phyloP scores from a whole-genome alignment of 2,113 vertebrate genomes.

The Morone chrysops region DNA sequence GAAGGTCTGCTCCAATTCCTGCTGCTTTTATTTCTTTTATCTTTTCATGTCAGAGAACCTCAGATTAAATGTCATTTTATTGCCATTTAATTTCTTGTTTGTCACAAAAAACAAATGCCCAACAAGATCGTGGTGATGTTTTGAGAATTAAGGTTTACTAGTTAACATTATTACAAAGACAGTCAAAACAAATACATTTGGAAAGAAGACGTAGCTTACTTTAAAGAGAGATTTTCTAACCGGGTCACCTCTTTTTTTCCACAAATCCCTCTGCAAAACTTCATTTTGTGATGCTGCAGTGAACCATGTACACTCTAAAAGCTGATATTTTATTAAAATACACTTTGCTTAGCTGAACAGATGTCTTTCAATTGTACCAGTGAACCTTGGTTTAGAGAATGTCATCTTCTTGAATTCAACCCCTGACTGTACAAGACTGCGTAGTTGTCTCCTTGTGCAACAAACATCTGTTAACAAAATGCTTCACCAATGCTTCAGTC shows the following conservation, averaged over 20 bases:
- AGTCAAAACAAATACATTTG: neutral
- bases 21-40: neutral
- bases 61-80: neutral
- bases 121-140: neutral
- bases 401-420: neutral
- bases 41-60: neutral
- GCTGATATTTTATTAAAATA: slow-evolving; percentile 26
- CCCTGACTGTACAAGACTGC: neutral
- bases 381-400: neutral
- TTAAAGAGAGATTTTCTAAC: neutral
- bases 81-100: neutral
- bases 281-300: neutral
- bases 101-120: neutral
- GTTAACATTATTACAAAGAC: neutral
- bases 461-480: slow-evolving; percentile 14
- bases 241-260: neutral
- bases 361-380: neutral
- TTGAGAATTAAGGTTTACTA: neutral
- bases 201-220: neutral
- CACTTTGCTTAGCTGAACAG: neutral
- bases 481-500: neutral
- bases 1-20: neutral
- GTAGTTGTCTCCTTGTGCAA: neutral
- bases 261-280: neutral
- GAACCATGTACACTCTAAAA: neutral